Evolutionary conservation across 2,888 invertebrate species (phyloP).

Genomic region (Meandrusa payeni): DNA sequence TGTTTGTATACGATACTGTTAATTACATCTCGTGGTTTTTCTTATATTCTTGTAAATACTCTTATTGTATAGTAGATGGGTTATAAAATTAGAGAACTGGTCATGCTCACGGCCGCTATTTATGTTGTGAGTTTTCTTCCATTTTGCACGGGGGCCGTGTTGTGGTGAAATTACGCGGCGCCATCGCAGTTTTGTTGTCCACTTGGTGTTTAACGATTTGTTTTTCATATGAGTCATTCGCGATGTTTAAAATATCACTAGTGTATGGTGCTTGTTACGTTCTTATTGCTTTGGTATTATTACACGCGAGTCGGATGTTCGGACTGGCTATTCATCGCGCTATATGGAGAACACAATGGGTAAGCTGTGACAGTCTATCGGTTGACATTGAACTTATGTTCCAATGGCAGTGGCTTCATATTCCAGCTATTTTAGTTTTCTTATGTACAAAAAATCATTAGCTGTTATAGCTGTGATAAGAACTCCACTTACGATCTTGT

Average conservation of each 20-base stretch:
- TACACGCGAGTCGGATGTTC: neutral
- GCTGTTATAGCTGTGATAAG: no score
- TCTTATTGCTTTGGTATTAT: conserved; percentile 26
- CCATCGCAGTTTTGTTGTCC: conserved; percentile 58
- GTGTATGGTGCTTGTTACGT: conserved; percentile 28
- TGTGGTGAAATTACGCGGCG: conserved; percentile 71
- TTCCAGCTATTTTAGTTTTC: no score
- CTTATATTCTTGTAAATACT: conserved; percentile 33
- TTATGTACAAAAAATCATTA: no score
- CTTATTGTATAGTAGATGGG: conserved; percentile 28
- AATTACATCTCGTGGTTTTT: conserved; percentile 30
- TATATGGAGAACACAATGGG: neutral
- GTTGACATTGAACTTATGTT: no score
- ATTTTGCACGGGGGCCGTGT: conserved; percentile 56
- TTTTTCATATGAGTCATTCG: conserved; percentile 69
- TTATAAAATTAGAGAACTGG: conserved; percentile 71
- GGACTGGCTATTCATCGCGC: neutral
- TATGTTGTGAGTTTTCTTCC: conserved; percentile 63
- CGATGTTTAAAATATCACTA: conserved; percentile 51
- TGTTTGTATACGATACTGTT: conserved; percentile 16
- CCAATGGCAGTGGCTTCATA: no score
- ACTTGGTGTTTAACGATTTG: conserved; percentile 49
- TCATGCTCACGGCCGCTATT: conserved; percentile 65
- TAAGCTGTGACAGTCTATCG: no score
- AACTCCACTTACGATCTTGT: no score